A percentile compares a stretch with the other conserved stretches of the same genome.
Evolutionary conservation across 2,113 vertebrate species (phyloP).

Genomic region (Chloropsis cyanopogon): DNA sequence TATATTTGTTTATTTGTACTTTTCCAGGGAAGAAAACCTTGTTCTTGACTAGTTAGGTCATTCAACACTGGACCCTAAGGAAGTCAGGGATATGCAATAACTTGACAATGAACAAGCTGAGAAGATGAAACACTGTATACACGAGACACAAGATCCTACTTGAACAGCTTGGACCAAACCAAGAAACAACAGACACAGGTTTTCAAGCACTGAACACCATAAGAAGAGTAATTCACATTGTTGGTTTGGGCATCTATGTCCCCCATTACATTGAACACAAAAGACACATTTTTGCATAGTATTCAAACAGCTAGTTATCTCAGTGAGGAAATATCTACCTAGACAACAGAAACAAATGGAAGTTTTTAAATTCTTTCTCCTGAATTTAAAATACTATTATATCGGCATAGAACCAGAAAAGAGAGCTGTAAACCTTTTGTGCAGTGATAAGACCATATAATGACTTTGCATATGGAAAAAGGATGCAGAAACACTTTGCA

Average conservation of each 20-base stretch:
- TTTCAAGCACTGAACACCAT: background rate
- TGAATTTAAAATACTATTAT: background rate
- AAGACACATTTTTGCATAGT: background rate
- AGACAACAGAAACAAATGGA: background rate
- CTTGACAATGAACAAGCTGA: background rate
- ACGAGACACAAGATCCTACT: background rate
- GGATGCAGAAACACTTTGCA: background rate
- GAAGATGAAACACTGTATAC: background rate
- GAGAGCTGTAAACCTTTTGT: background rate
- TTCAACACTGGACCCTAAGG: rapidly evolving
- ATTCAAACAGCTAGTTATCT: background rate
- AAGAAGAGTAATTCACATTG: background rate
- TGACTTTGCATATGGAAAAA: background rate
- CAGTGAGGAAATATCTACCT: background rate
- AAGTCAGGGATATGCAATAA: background rate
- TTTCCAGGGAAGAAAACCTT: background rate
- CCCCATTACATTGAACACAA: background rate
- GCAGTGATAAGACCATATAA: background rate
- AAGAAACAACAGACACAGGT: background rate
- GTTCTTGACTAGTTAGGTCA: background rate
- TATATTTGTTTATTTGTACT: background rate
- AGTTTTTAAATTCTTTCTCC: background rate
- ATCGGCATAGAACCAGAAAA: background rate
- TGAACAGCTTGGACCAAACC: background rate
- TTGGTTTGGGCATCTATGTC: background rate